Base-by-base conservation (phyloP, 30 jellyfish, hydroid and myxozoan species). In the Cassiopea xamachana region DNA sequence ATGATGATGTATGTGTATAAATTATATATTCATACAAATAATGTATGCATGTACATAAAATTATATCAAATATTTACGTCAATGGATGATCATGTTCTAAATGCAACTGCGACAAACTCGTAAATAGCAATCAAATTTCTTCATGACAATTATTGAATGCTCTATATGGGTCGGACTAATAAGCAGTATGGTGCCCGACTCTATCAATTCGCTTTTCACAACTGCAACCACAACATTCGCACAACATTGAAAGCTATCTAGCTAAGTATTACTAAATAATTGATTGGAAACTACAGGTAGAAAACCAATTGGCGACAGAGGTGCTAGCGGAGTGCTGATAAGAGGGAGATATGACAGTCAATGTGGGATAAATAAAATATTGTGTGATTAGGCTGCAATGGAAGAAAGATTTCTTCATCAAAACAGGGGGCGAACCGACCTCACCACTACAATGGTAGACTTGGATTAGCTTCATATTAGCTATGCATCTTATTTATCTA, bases 361-460 rank as follows among this genome's bases (percentile, higher is more conserved):
- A 62, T 8, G 14, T 8, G n/a, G 51, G 51, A 71, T 71, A 43
- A 71, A 71, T 71, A 71, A 71, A 71, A 71, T 71, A 71, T 71
- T 1, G 19, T 71, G 80, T 15, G 80, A 71, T 8, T 19, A 62
- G 43, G 74, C 43, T 62, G 74, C 74, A 13, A 62, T 27, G 4
- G 14, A 2, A 9, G 9, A 51, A 9, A 9, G 64, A 51, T 51
- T 51, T 9, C 9, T 51, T 2, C 64, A 51, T 9, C 64, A 51
- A 9, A 51, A 51, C 64, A 9, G 9, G 4, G 64, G 64, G 9
- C 64, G 9, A 51, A 9, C 64, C 64, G 9, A 51, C 8, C 64
- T 4, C 9, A 4, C 64, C 9, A 9, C 4, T 51, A 51, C 64
- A 51, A 4, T 2, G 9, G 4, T 2, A 2, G 64, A 9, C 64